Evolutionary conservation across 2,113 vertebrate species (phyloP).

Genomic region (Paramisgurnus dabryanus): DNA sequence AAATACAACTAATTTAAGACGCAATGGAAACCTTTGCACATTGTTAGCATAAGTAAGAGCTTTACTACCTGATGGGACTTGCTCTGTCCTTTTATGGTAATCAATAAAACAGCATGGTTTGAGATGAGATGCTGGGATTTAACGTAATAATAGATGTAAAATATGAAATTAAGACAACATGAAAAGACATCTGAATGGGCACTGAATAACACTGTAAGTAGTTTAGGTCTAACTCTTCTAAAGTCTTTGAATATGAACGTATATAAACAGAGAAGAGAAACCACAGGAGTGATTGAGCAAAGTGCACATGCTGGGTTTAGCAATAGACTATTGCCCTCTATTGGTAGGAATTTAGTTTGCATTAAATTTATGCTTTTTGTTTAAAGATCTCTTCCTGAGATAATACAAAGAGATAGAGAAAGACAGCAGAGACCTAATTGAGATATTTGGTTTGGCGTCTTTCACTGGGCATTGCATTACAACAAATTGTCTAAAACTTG

Average conservation of each 20-base stretch:
- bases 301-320: constrained; percentile 59
- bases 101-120: constrained; percentile 39
- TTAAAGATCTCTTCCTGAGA: constrained; percentile 49
- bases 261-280: constrained; percentile 49
- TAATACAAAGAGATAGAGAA: neutral
- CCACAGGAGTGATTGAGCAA: constrained; percentile 48
- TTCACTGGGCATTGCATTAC: neutral
- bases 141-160: constrained; percentile 47
- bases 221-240: constrained; percentile 31
- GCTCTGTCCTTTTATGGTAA: constrained; percentile 39
- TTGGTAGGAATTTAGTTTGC: constrained; percentile 71
- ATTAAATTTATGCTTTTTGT: constrained; percentile 55
- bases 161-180: constrained; percentile 41
- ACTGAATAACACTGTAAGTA: constrained; percentile 22
- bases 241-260: neutral
- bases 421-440: neutral
- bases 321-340: constrained; percentile 82
- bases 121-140: constrained; percentile 40
- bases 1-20: constrained; percentile 38
- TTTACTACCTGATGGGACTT: constrained; percentile 43
- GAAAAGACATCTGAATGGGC: neutral
- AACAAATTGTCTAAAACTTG: constrained; percentile 20
- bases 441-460: constrained; percentile 28
- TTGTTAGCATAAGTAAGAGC: constrained; percentile 39
- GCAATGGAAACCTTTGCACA: constrained; percentile 15